These are phyloP conservation scores for Tupiocoris notatus DNA, from an alignment of 2,888 invertebrate genomes.

Conservation along the genomic window DNA sequence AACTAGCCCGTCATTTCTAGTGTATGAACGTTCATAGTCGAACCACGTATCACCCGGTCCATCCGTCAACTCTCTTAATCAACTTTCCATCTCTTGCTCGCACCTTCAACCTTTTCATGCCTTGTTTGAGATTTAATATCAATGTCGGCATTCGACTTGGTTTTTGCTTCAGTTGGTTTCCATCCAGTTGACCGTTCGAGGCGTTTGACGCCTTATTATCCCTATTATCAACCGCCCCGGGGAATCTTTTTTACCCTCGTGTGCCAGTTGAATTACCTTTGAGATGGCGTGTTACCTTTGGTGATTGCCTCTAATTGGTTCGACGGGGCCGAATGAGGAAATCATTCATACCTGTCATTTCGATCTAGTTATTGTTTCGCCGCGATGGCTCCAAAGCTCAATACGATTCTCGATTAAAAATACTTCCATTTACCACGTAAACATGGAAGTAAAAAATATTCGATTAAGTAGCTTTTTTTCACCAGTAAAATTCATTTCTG, in stretches of 20 bases:
- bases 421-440: too few species aligned
- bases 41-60: not conserved
- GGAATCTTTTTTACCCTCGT: not conserved
- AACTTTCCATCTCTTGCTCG: slow-evolving; percentile 1
- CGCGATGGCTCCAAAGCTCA: too few species aligned
- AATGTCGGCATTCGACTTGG: not conserved
- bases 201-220: not conserved
- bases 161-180: not conserved
- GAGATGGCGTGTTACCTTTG: not conserved
- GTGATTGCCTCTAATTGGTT: not conserved
- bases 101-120: not conserved
- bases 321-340: not conserved
- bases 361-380: not conserved
- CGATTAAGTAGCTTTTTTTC: too few species aligned
- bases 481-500: too few species aligned
- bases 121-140: slow-evolving; percentile 38
- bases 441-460: too few species aligned
- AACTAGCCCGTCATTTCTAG: not conserved
- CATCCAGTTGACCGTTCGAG: not conserved
- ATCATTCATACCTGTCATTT: not conserved
- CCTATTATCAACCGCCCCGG: not conserved
- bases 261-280: not conserved
- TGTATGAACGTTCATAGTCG: not conserved
- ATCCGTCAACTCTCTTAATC: not conserved
- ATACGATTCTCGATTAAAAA: too few species aligned